Base-by-base conservation (phyloP, 2,113 vertebrate genomes). In the Danio rerio region DNA sequence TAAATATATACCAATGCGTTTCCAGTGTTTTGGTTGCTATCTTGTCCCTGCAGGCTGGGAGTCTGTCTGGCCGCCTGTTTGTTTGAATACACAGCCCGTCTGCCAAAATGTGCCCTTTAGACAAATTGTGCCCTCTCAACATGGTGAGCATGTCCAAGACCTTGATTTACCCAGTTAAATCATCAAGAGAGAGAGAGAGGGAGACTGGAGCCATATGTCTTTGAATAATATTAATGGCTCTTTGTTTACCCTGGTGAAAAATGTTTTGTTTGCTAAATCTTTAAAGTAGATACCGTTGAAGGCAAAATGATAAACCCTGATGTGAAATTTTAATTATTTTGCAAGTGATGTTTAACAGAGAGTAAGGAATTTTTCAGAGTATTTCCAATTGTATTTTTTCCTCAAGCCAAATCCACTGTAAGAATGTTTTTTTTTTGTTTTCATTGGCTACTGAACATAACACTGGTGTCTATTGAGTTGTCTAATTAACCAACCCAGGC, bases 31-130 rank as follows among this genome's bases (percentile, higher is more conserved):
- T 43, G 11, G 53, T 61, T n/a, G 69, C 49, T 72, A 21, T 56
- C 53, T 21, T 43, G 50, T 74, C 47, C 83, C 83, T 68, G 12
- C 70, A 63, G 83, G 69, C 69, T 76, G 45, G 12, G 52, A 20
- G 47, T 58, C 56, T 11, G 65, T 53, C 20, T 56, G 68, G 58
- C 58, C 45, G 58, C 45, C 20, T 58, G 70, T 40, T 77, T 8
- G 55, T 78, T 63, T 59, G 31, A 74, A 40, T 61, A 49, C 61
- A 42, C 11, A 52, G 58, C 13, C 68, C 42, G 55, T 11, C 40
- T 72, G 56, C 15, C 8, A 72, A 81, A 81, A 47, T 43, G 20
- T 50, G 43, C 76, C 59, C 76, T 76, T 77, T 42, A 50, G 72
- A 59, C 80, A 76, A 66, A 58, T 20, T 15, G 21, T 73, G 9